Percentiles rank a stretch among this genome's conserved stretches.
Conservation (phyloP, 2,113 vertebrate species). For the Cercocebus atys region DNA sequence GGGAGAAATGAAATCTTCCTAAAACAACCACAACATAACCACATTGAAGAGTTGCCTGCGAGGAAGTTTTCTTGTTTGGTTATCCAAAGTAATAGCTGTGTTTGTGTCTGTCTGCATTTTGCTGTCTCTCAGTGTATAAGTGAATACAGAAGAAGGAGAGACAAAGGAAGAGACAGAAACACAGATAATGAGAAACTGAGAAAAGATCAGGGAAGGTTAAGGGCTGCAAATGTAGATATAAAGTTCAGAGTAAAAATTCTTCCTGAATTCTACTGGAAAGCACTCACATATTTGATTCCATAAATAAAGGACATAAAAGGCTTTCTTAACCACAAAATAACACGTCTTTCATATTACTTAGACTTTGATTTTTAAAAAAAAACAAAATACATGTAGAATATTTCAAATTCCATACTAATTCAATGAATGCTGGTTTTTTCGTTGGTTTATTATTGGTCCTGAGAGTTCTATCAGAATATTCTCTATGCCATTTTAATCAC, state of each 20-base stretch:
- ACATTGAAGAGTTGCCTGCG: neutral
- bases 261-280: slow-evolving; percentile 24
- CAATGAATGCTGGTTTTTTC: neutral
- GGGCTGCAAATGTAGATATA: neutral
- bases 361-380: neutral
- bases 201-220: neutral
- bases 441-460: neutral
- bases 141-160: neutral
- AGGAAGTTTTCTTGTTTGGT: neutral
- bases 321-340: neutral
- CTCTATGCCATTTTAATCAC: neutral
- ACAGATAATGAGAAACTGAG: neutral
- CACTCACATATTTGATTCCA: neutral
- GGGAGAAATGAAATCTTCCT: neutral
- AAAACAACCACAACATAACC: neutral
- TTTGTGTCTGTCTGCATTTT: neutral
- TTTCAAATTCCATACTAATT: neutral
- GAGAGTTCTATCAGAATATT: neutral
- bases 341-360: neutral
- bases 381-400: neutral
- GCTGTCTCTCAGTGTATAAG: neutral
- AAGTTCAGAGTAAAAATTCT: slow-evolving; percentile 31
- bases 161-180: neutral
- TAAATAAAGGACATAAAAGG: slow-evolving; percentile 2
- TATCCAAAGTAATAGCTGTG: neutral